phyloP scores from a whole-genome alignment of 2,888 invertebrate species.

The Cryptocephalus primarius region DNA sequence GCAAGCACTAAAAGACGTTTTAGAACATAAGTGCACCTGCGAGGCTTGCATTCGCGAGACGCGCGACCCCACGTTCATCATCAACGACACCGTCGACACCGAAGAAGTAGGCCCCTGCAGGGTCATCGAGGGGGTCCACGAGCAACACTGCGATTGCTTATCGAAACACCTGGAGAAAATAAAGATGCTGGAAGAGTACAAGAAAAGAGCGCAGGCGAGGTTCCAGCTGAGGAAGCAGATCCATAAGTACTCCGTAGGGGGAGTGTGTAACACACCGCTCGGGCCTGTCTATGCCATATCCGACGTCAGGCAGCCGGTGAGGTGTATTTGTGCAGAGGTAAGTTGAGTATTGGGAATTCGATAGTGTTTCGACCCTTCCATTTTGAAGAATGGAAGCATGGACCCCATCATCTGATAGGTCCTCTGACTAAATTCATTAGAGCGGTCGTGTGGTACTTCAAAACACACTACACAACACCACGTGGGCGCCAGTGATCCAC shows the following conservation, averaged over 20 bases:
- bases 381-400: too few relatives aligned
- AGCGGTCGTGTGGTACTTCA: too few relatives aligned
- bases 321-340: conserved; percentile 17
- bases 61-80: conserved; percentile 14
- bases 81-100: conserved; percentile 16
- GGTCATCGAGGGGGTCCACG: conserved; percentile 13
- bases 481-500: too few relatives aligned
- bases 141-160: conserved; percentile 17
- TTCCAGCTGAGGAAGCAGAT: conserved; percentile 12
- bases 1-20: conserved; percentile 4
- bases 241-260: conserved; percentile 19
- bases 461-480: too few relatives aligned
- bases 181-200: conserved; percentile 16
- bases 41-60: conserved; percentile 12
- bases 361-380: too few relatives aligned
- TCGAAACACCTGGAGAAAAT: conserved; percentile 14
- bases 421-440: too few relatives aligned
- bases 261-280: conserved; percentile 14
- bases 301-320: conserved; percentile 17
- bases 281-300: conserved; percentile 20
- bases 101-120: conserved; percentile 10
- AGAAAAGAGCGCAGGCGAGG: conserved; percentile 13
- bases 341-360: too few relatives aligned
- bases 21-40: conserved; percentile 1
- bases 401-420: too few relatives aligned